Percentiles rank a stretch among this genome's conserved stretches.
Conservation (phyloP, 2,888 invertebrate species). For the Carterocephalus palaemon region DNA sequence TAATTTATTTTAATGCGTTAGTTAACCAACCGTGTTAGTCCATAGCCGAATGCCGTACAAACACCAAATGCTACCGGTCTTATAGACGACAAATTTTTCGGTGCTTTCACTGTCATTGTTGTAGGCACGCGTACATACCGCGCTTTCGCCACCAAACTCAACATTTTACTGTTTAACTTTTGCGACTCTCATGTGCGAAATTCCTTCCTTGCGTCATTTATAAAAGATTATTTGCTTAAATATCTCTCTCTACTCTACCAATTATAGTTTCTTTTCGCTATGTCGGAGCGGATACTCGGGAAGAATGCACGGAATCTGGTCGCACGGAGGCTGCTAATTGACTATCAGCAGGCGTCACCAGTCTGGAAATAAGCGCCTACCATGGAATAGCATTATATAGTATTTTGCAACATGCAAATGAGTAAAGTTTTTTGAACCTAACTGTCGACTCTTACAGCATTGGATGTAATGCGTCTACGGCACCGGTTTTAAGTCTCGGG, state of each 20-base stretch:
- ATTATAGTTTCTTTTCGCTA: conserved; percentile 34
- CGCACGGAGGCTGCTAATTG: conserved; percentile 60
- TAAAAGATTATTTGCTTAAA: conserved; percentile 21
- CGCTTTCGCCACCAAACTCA: conserved; percentile 55
- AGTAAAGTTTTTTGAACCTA: conserved; percentile 24
- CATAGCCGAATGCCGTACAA: conserved; percentile 25
- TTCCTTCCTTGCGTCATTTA: conserved; percentile 30
- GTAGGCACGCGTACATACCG: conserved; percentile 37
- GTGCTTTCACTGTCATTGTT: conserved; percentile 62
- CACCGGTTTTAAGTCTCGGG: conserved; percentile 12
- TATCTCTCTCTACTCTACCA: conserved; percentile 12
- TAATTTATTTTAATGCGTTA: too few species aligned
- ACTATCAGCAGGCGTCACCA: conserved; percentile 49
- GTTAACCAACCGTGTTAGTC: conserved; percentile 24
- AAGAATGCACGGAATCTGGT: conserved; percentile 62
- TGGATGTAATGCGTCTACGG: conserved; percentile 7
- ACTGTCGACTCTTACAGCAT: conserved; percentile 15
- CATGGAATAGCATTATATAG: conserved; percentile 35
- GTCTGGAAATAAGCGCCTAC: conserved; percentile 42
- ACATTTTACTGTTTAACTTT: conserved; percentile 46
- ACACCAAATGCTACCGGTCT: conserved; percentile 39
- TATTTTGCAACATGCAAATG: conserved; percentile 24
- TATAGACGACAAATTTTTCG: conserved; percentile 42
- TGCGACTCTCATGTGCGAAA: conserved; percentile 37
- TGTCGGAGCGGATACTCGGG: conserved; percentile 54